phyloP scores from a whole-genome alignment of 2,797 vertebrate species.

The Darevskia nairensis region DNA sequence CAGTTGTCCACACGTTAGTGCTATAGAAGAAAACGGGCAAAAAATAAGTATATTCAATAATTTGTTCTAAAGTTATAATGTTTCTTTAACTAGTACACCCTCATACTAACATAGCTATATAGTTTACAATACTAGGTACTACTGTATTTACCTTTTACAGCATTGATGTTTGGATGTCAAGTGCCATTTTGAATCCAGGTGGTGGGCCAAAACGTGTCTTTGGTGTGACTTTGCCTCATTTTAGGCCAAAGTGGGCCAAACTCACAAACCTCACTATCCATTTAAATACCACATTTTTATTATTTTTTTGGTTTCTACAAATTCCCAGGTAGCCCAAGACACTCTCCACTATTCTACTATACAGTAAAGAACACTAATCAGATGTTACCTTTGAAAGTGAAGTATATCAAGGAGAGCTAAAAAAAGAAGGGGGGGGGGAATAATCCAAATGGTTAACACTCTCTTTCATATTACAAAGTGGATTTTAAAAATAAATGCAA shows the following conservation, averaged over 20 bases:
- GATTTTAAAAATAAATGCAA: conserved; percentile 33
- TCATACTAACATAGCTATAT: neutral
- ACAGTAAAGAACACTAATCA: conserved; percentile 16
- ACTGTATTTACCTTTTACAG: neutral
- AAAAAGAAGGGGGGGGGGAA: conserved; percentile 33
- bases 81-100: conserved; percentile 2
- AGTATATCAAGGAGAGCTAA: conserved; percentile 81
- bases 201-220: too few relatives aligned
- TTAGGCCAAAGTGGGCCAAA: too few relatives aligned
- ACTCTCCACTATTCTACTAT: neutral
- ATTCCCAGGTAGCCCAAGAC: too few relatives aligned
- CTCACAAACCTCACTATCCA: too few relatives aligned
- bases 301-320: too few relatives aligned
- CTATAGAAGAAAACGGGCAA: conserved; percentile 63
- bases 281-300: too few relatives aligned
- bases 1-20: conserved; percentile 75
- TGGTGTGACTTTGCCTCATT: too few relatives aligned
- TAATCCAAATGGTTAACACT: conserved; percentile 66
- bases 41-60: neutral
- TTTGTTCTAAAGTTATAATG: conserved; percentile 21
- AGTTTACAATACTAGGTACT: rapidly evolving
- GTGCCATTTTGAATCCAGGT: too few relatives aligned
- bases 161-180: too few relatives aligned
- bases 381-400: conserved; percentile 82
- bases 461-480: conserved; percentile 35